A percentile compares a stretch with the other conserved stretches of the same genome.
Conservation (phyloP, 2,797 vertebrate genomes). For the Myotis daubentonii region DNA sequence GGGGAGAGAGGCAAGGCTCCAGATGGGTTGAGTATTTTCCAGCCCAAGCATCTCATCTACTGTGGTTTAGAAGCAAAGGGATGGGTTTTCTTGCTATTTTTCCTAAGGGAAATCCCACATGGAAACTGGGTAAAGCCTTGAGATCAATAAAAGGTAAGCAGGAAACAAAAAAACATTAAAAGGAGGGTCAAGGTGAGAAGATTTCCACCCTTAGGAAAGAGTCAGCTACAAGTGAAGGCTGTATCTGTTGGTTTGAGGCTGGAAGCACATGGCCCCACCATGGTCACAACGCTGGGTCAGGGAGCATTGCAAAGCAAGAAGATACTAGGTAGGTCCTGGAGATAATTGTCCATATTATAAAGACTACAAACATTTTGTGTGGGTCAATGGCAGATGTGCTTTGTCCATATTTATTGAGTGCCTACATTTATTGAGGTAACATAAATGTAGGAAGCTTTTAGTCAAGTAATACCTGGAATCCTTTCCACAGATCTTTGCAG, state of each 20-base stretch:
- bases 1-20: background rate
- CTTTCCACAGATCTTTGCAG: background rate
- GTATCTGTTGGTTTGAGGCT: background rate
- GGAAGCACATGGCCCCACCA: no score
- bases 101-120: background rate
- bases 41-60: background rate
- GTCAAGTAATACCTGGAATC: background rate
- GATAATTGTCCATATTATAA: background rate
- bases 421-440: background rate
- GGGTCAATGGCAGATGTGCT: background rate
- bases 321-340: background rate
- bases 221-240: background rate
- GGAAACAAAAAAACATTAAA: background rate
- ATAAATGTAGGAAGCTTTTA: background rate
- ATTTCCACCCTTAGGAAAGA: background rate
- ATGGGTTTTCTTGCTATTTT: background rate
- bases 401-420: background rate
- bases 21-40: background rate
- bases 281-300: background rate
- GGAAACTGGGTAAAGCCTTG: conserved; percentile 14
- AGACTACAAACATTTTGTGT: background rate
- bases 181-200: background rate
- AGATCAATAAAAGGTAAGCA: background rate
- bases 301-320: background rate
- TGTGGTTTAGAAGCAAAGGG: background rate